A percentile compares a stretch with the other conserved stretches of the same genome.
phyloP scores from a whole-genome alignment of 2,797 vertebrate genomes.

The Caiman crocodilus region DNA sequence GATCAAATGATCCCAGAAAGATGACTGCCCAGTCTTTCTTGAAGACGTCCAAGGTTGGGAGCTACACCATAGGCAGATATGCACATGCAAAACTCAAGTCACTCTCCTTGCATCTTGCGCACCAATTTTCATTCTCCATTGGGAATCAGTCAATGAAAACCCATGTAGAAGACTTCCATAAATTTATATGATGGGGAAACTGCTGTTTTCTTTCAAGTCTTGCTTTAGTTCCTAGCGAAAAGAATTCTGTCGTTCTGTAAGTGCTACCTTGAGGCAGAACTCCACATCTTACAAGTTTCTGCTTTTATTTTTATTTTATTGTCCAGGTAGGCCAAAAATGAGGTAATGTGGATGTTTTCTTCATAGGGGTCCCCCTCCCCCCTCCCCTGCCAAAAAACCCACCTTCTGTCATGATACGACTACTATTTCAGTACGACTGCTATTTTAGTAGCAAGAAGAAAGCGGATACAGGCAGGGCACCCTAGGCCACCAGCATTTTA shows the following conservation, averaged over 20 bases:
- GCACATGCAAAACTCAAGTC: too few species aligned
- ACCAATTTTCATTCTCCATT: conserved; percentile 15
- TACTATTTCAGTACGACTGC: background rate
- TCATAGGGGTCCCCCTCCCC: background rate
- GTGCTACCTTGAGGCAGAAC: conserved; percentile 42
- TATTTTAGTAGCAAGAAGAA: background rate
- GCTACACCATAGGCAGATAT: too few species aligned
- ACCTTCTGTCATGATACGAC: background rate
- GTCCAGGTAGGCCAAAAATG: conserved; percentile 19
- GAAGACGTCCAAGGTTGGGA: too few species aligned
- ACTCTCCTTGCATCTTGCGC: background rate
- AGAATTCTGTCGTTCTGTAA: conserved; percentile 54
- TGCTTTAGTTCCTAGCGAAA: conserved; percentile 62
- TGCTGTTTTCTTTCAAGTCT: conserved; percentile 48
- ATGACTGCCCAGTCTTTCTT: too few species aligned
- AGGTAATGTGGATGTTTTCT: conserved; percentile 11
- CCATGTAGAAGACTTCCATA: conserved; percentile 12
- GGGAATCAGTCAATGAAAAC: conserved; percentile 24
- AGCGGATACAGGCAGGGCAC: conserved; percentile 42
- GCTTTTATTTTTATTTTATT: conserved; percentile 16
- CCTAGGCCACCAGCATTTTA: background rate
- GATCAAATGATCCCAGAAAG: too few species aligned
- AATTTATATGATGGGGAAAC: conserved; percentile 43
- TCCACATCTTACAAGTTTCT: conserved; percentile 11
- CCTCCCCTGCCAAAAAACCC: too few species aligned